These are phyloP conservation scores for Myotis findleyi DNA, from an alignment of 2,797 vertebrate species.

Conservation along the genomic window DNA sequence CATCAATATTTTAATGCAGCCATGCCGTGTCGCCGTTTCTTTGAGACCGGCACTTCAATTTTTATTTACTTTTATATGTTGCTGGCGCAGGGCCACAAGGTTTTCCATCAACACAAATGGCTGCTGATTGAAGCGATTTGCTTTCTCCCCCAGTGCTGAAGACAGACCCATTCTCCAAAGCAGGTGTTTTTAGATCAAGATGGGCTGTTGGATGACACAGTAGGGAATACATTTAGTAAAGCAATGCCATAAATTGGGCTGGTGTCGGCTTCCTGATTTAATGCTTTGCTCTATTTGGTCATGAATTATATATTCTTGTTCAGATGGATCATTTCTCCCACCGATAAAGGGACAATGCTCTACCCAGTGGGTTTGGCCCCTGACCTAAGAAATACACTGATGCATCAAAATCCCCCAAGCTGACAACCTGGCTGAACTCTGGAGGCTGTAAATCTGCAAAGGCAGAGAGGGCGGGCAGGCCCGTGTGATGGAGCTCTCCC, in stretches of 20 bases:
- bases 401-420: slow-evolving; percentile 85
- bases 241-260: slow-evolving; percentile 84
- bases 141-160: slow-evolving; percentile 50
- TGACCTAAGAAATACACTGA: slow-evolving; percentile 87
- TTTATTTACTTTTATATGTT: slow-evolving; percentile 84
- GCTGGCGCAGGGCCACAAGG: slow-evolving; percentile 71
- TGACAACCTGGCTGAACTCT: slow-evolving; percentile 87
- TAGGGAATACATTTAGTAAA: slow-evolving; percentile 84
- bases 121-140: slow-evolving; percentile 79
- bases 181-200: slow-evolving; percentile 84
- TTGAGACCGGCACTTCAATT: slow-evolving; percentile 80
- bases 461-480: slow-evolving; percentile 62
- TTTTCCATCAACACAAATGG: slow-evolving; percentile 83
- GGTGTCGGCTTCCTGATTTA: slow-evolving; percentile 85
- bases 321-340: slow-evolving; percentile 86
- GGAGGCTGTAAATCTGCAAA: slow-evolving; percentile 86
- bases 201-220: slow-evolving; percentile 69
- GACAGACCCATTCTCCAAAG: slow-evolving; percentile 80
- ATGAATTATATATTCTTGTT: slow-evolving; percentile 89
- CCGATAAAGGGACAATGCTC: slow-evolving; percentile 83
- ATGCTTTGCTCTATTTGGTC: slow-evolving; percentile 86
- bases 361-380: slow-evolving; percentile 85
- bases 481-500: not conserved
- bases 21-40: slow-evolving; percentile 71
- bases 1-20: slow-evolving; percentile 83